phyloP scores from a whole-genome alignment of 2,797 vertebrate genomes.

The Chaetophractus vellerosus region DNA sequence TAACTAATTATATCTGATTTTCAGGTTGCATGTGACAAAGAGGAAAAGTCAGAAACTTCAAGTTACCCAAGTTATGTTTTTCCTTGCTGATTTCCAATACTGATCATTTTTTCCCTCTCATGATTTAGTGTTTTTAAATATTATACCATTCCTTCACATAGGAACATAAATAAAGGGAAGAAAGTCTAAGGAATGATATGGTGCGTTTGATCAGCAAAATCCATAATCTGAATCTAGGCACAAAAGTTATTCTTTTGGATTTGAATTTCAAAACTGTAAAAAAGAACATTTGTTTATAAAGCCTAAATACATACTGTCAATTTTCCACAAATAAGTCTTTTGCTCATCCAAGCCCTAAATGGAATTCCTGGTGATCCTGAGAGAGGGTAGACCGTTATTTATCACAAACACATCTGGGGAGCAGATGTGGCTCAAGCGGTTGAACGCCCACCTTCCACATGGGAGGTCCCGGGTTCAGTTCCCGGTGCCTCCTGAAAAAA shows the following conservation, averaged over 20 bases:
- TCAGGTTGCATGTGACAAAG: neutral
- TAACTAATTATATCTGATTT: neutral
- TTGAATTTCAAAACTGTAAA: slow-evolving; percentile 11
- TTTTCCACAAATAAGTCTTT: slow-evolving; percentile 22
- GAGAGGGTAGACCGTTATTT: neutral
- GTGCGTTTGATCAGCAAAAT: neutral
- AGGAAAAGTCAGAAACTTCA: neutral
- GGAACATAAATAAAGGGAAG: neutral
- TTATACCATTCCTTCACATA: neutral
- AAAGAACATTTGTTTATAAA: neutral
- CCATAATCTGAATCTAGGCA: neutral
- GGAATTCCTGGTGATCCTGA: neutral
- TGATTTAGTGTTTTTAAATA: neutral
- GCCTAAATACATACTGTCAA: neutral
- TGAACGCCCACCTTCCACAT: too few relatives aligned
- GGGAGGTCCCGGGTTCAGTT: too few relatives aligned
- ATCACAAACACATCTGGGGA: neutral
- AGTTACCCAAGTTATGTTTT: neutral
- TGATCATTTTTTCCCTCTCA: neutral
- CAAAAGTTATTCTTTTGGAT: slow-evolving; percentile 26
- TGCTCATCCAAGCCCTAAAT: neutral
- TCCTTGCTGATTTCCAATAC: neutral
- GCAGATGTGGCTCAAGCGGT: too few relatives aligned
- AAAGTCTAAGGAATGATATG: neutral
- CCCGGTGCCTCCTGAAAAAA: too few relatives aligned